Evolutionary conservation across 2,113 vertebrate genomes (phyloP), one percentile per base, ranked within the genome.

Genomic region (Atrichornis clamosus): DNA sequence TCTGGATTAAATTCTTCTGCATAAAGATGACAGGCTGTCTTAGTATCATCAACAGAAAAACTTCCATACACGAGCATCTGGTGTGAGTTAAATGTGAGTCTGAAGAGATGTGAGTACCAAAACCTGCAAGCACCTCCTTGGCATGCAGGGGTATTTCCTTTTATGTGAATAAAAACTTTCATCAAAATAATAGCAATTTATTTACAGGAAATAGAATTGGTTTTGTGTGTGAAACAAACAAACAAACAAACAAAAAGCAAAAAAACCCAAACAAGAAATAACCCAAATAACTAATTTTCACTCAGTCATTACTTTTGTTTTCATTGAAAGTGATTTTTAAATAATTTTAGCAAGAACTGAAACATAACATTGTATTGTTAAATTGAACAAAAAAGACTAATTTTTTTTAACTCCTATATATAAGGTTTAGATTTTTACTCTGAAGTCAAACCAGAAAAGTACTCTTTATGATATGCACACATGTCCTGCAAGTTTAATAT

Each of bases 381-480:
- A 63, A 42, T 42, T 74, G 12, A 73, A 37, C 2, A 33, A 47
- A 41, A 15, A 11, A 11, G 0, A 3, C 13, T 23, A 0, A n/a
- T 75, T 11, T 23, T 22, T 32, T 59, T 46, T 56, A 53, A 55
- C 18, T 67, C 2, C 6, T 49, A 56, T 2, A 3, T 39, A 26
- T 6, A 82, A 52, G 6, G 2, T 46, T 68, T 56, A 52, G n/a
- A 33, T 42, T 73, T 91, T 84, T 33, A 21, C 5, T 65, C 16
- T 24, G 4, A 81, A 58, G 3, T 47, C 9, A 10, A 90, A 76
- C 0, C 2, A 69, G 50, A 33, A 1, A 56, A 47, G 1, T n/a
- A 20, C 4, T 37, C 41, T 65, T 81, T 18, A 23, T 52, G 8
- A 2, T 69, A 47, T 5, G 7, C 49, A 26, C 3, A 28, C 0